Conservation (phyloP, 2,797 vertebrate genomes). For the Oryzias dopingdopingensis region DNA sequence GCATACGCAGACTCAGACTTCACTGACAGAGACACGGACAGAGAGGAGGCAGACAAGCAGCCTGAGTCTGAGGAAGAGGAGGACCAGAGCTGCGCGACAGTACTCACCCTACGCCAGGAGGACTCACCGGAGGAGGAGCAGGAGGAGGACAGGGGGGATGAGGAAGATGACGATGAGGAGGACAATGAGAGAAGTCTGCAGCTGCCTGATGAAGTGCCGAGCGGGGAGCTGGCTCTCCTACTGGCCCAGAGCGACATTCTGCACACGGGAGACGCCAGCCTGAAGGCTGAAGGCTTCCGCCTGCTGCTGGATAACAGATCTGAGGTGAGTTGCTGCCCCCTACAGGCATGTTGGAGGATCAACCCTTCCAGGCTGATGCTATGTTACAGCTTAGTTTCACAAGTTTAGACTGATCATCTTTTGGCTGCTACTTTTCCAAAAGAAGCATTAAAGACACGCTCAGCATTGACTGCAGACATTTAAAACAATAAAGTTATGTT, state of each 20-base stretch:
- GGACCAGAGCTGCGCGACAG: conserved; percentile 85
- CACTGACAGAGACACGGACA: conserved; percentile 83
- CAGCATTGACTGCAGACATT: no score
- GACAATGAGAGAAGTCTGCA: conserved; percentile 8
- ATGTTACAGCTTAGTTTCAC: no score
- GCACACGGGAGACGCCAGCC: conserved; percentile 75
- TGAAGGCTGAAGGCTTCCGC: conserved; percentile 83
- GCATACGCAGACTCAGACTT: conserved; percentile 93
- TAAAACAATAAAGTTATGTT: no score
- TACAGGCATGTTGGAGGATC: no score
- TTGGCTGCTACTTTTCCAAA: no score
- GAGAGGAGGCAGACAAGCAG: conserved; percentile 76
- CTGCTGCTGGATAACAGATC: conserved; percentile 85
- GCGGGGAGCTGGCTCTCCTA: conserved; percentile 81
- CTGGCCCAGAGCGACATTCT: conserved; percentile 85
- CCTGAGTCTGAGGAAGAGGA: conserved; percentile 80
- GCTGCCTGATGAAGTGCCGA: conserved; percentile 51
- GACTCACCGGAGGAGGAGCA: conserved; percentile 78
- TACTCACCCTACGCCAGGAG: conserved; percentile 76
- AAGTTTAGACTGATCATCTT: no score
- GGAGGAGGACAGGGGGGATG: conserved; percentile 15
- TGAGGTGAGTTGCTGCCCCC: conserved; percentile 71
- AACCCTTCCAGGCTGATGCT: no score
- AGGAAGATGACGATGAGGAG: conserved; percentile 32
- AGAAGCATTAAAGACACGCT: no score